A percentile compares a stretch with the other conserved stretches of the same genome.
Evolutionary conservation across 2,113 vertebrate species (phyloP).

Genomic region (Lipophrys pholis): DNA sequence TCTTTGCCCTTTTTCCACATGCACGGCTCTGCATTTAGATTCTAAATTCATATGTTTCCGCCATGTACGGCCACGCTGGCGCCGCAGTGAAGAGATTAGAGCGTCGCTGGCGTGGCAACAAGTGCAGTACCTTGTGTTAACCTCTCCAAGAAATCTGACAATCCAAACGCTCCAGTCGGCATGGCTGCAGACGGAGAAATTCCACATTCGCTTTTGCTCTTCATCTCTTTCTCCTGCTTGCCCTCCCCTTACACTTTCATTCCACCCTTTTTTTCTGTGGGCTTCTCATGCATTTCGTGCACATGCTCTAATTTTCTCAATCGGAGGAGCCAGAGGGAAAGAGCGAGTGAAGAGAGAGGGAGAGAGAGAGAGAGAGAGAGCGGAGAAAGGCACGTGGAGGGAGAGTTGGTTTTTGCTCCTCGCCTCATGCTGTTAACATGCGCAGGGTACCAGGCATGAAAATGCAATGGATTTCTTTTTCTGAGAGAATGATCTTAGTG

Average conservation of each 20-base stretch:
- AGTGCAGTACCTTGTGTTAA: slow-evolving; percentile 20
- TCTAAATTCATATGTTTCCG: slow-evolving; percentile 1
- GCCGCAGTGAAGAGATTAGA: background rate
- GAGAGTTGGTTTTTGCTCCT: slow-evolving; percentile 32
- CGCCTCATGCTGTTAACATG: slow-evolving; percentile 50
- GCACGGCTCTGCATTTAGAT: background rate
- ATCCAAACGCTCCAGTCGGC: slow-evolving; percentile 19
- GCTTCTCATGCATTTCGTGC: slow-evolving; percentile 19
- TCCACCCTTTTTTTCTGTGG: background rate
- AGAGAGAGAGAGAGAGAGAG: background rate
- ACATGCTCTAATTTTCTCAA: slow-evolving; percentile 32
- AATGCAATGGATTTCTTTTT: slow-evolving; percentile 48
- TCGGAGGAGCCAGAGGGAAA: slow-evolving; percentile 26
- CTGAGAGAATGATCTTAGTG: slow-evolving; percentile 56
- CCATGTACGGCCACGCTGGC: background rate
- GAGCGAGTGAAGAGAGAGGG: background rate
- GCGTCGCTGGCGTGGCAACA: background rate
- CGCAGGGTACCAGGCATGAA: slow-evolving; percentile 44
- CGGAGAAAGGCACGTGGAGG: background rate
- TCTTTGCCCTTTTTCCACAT: slow-evolving; percentile 32
- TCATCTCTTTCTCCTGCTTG: background rate
- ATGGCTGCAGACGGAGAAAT: slow-evolving; percentile 31
- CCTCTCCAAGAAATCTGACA: slow-evolving; percentile 37
- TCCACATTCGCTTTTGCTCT: slow-evolving; percentile 7
- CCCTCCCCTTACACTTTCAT: background rate